A percentile compares a stretch with the other conserved stretches of the same genome.
Evolutionary conservation across 2,888 invertebrate species (phyloP).

Genomic region (Nipponacmea schrenckii): DNA sequence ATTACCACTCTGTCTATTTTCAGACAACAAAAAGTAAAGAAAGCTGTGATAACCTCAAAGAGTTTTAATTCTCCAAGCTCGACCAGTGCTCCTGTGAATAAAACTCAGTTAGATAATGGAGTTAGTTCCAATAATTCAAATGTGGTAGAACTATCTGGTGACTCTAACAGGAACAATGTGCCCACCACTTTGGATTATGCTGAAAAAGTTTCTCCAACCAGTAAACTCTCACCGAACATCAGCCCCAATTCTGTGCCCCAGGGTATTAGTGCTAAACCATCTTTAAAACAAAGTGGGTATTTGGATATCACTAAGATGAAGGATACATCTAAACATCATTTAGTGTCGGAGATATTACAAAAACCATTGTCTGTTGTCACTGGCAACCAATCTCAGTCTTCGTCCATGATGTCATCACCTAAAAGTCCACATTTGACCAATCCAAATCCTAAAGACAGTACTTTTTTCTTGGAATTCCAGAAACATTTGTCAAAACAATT

Average conservation of each 20-base stretch:
- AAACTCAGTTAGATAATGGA: too few relatives aligned
- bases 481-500: constrained; percentile 29
- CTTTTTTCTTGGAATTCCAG: constrained; percentile 42
- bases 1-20: constrained; percentile 14
- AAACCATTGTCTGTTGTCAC: constrained; percentile 13
- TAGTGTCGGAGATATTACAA: constrained; percentile 19
- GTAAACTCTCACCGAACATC: not conserved
- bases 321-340: constrained; percentile 8
- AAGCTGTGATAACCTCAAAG: constrained; percentile 39
- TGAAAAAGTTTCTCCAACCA: constrained; percentile 16
- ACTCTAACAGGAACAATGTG: constrained; percentile 21
- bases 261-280: constrained; percentile 10
- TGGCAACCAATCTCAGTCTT: not conserved
- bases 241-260: not conserved
- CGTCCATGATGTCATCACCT: not conserved
- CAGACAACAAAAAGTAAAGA: constrained; percentile 48
- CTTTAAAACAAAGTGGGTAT: not conserved
- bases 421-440: constrained; percentile 10
- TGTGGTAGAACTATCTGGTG: not conserved
- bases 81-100: constrained; percentile 12
- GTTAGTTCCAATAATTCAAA: not conserved
- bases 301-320: not conserved
- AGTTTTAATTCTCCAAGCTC: constrained; percentile 27
- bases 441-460: constrained; percentile 24
- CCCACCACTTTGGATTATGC: constrained; percentile 39